These are phyloP conservation scores for Pristionchus fissidentatus DNA, from an alignment of 2,888 invertebrate species.

Conservation along the genomic window DNA sequence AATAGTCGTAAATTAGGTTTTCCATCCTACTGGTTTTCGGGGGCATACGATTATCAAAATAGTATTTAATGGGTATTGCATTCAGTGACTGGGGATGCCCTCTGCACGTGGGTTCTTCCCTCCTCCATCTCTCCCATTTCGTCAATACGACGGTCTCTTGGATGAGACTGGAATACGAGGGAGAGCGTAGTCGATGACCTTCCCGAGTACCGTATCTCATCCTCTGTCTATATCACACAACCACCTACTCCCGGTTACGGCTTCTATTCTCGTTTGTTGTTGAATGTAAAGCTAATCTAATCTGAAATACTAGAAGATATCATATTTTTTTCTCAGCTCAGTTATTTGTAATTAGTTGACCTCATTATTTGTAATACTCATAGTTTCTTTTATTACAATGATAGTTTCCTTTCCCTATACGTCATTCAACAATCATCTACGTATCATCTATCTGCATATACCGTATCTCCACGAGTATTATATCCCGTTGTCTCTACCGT, in stretches of 20 bases:
- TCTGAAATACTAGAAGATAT: neutral
- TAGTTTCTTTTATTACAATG: no score
- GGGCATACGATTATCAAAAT: neutral
- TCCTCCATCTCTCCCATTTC: constrained; percentile 1
- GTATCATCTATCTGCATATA: no score
- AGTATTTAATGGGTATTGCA: neutral
- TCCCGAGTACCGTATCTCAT: neutral
- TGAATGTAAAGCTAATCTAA: constrained; percentile 8
- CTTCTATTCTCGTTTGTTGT: no score
- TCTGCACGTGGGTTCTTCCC: neutral
- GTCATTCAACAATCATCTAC: neutral
- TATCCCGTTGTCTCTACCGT: neutral
- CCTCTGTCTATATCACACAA: neutral
- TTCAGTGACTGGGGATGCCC: constrained; percentile 36
- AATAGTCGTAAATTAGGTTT: no score
- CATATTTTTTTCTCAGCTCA: neutral
- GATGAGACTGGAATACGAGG: constrained; percentile 7
- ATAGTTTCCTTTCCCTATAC: neutral
- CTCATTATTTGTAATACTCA: neutral
- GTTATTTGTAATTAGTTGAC: neutral
- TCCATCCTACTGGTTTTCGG: no score
- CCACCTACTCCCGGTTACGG: no score
- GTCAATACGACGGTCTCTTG: constrained; percentile 1
- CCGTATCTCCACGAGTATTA: neutral
- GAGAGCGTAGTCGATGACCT: neutral